These are phyloP conservation scores for Myiagra hebetior DNA, from an alignment of 2,113 vertebrate species.

Conservation along the genomic window DNA sequence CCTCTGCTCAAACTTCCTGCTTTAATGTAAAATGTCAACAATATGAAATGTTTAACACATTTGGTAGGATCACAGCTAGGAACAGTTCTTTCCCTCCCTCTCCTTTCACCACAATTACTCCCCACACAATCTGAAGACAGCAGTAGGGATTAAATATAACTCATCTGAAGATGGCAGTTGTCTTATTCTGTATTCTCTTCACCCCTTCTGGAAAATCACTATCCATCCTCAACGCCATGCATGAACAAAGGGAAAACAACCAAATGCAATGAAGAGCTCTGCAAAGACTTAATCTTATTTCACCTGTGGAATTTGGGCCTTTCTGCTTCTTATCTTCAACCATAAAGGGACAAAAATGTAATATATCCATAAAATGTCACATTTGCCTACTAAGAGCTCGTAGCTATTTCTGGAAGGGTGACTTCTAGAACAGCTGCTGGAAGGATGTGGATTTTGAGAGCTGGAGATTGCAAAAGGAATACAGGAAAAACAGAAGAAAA, in stretches of 20 bases:
- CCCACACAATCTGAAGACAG: background rate
- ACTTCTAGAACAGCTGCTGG: background rate
- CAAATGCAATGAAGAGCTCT: background rate
- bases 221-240: background rate
- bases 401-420: background rate
- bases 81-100: conserved; percentile 34
- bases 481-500: background rate
- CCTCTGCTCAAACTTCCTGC: conserved; percentile 9
- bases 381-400: background rate
- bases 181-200: background rate
- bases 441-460: conserved; percentile 3
- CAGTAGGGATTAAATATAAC: background rate
- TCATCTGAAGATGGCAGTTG: background rate
- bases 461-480: background rate
- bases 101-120: background rate
- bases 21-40: conserved; percentile 32
- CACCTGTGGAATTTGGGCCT: background rate
- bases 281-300: background rate
- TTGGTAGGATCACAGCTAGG: conserved; percentile 30
- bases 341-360: background rate
- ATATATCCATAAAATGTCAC: conserved; percentile 6
- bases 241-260: background rate
- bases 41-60: conserved; percentile 15
- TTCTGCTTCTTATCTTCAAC: background rate
- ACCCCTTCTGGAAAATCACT: background rate